Evolutionary conservation across 1,140 invertebrate species (phyloP), one percentile per base, ranked within the genome.

Genomic region (Orussus abietinus): DNA sequence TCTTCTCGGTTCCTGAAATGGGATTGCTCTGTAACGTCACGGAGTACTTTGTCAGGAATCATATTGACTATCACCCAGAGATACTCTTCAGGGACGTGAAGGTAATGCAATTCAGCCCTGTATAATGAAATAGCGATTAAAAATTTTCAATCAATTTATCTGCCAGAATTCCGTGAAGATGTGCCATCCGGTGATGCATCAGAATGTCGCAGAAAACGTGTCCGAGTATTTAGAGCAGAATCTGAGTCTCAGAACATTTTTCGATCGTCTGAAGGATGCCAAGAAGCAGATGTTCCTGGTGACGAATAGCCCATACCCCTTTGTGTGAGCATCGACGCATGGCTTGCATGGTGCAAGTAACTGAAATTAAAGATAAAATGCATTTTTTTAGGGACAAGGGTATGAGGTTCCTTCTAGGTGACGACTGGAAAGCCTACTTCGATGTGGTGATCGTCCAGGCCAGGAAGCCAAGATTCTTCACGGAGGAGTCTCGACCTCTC

Each of bases 1-100:
- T 98, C n/a, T 98, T 98, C 72, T 95, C 92, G 1, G 85, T 97
- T 22, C 95, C 95, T 11, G 94, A 97, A 80, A 96, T 97, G 83
- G 84, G 87, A 49, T 74, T 98, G 17, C 69, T 98, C 3, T 92
- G 92, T 51, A 92, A 95, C 75, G 87, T 96, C 0, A 88, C 92
- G 4, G 90, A 97, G 71, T 95, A 88, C 76, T 96, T 97, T 64
- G 80, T 89, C 38, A 78, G 80, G 28, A 88, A 95, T 65, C 83
- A 86, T 48, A 92, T 97, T 43, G 86, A 91, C 56, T 98, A 92
- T 70, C 89, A 95, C 73, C 93, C 95, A 1, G 91, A 96, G 73
- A 96, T 95, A 62, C 78, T 98, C 5, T 97, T 96, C 62, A 80
- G 92, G 64, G 95, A 98, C 75, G 90, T 96, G 1, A 88, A 92